Evolutionary conservation across 2,113 vertebrate species (phyloP), one percentile per base, ranked within the genome.

Genomic region (Lampris megalopsis): DNA sequence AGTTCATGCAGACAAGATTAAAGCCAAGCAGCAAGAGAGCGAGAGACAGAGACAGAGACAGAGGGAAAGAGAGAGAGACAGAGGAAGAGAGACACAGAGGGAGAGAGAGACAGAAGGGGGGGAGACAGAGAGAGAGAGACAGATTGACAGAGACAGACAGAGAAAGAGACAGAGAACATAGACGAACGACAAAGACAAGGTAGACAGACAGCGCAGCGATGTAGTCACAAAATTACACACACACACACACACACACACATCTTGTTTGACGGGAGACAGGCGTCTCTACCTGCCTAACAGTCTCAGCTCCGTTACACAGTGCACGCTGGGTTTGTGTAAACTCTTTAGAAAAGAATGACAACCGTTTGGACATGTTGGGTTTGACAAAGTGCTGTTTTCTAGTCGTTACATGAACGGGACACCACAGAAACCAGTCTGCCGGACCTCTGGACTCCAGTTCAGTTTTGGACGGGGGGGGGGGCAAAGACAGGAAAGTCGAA

Each of bases 201-300:
- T 57, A 47, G 47, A 50, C 13, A 67, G 24, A n/a, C 3, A 58
- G n/a, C 59, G 24, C 64, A 79, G 54, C 56, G 58, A 57, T 47
- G 45, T 11, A 62, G 61, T 54, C 38, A 83, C 84, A 59, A 48
- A 52, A 65, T 68, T 9, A 80, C 60, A 47, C 59, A 65, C 65
- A 63, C 68, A 79, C 71, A 66, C 54, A 9, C 56, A 59, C 63
- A 65, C 50, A 7, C 60, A 42, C 41, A 49, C 36, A 52, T 43
- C 53, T 57, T 42, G 38, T 43, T 53, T 72, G 41, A 79, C 61
- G 71, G 73, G 75, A 82, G 66, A 78, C 5, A 3, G 72, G 50
- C 42, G 24, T 47, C 77, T 66, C 48, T 68, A 73, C 85, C 48
- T 59, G 67, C 11, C 13, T 36, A 80, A 75, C 75, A 77, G 71